These are phyloP conservation scores for Eristalis intricaria DNA, from an alignment of 2,888 invertebrate genomes.

Conservation along the genomic window DNA sequence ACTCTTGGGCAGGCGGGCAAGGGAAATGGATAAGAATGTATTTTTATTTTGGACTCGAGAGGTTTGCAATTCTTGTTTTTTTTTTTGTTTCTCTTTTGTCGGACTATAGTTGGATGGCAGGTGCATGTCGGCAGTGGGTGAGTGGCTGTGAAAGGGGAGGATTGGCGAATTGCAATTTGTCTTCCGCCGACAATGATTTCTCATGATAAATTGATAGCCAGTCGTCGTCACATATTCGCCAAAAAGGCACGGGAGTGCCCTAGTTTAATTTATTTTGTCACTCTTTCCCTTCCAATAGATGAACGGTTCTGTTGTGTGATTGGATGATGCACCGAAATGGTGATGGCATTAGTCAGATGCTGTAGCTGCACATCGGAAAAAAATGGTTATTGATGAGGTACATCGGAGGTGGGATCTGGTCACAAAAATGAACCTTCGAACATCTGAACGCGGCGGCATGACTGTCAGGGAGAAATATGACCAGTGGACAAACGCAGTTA, in stretches of 20 bases:
- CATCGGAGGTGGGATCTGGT: too few species aligned
- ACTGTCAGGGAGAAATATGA: too few species aligned
- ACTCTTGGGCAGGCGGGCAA: slow-evolving; percentile 24
- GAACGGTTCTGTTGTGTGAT: background rate
- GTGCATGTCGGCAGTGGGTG: slow-evolving; percentile 19
- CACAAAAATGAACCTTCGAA: too few species aligned
- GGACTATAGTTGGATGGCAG: slow-evolving; percentile 54
- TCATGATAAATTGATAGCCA: slow-evolving; percentile 46
- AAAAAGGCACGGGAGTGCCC: slow-evolving; percentile 46
- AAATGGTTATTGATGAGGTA: too few species aligned
- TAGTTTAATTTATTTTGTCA: slow-evolving; percentile 38
- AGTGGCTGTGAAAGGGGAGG: slow-evolving; percentile 15
- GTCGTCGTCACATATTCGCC: slow-evolving; percentile 29
- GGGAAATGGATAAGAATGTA: slow-evolving; percentile 66
- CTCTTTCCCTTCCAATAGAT: slow-evolving; percentile 4
- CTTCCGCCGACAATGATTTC: slow-evolving; percentile 63
- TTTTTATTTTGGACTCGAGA: slow-evolving; percentile 68
- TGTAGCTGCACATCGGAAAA: too few species aligned
- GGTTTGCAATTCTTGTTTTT: slow-evolving; percentile 52
- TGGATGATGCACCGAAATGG: background rate
- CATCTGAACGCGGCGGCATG: too few species aligned
- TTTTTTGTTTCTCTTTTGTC: slow-evolving; percentile 3
- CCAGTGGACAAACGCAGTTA: too few species aligned
- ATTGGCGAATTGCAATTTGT: slow-evolving; percentile 64
- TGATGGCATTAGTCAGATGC: background rate